Conservation (phyloP, 2,888 invertebrate genomes). For the Alentia gelatinosa region DNA sequence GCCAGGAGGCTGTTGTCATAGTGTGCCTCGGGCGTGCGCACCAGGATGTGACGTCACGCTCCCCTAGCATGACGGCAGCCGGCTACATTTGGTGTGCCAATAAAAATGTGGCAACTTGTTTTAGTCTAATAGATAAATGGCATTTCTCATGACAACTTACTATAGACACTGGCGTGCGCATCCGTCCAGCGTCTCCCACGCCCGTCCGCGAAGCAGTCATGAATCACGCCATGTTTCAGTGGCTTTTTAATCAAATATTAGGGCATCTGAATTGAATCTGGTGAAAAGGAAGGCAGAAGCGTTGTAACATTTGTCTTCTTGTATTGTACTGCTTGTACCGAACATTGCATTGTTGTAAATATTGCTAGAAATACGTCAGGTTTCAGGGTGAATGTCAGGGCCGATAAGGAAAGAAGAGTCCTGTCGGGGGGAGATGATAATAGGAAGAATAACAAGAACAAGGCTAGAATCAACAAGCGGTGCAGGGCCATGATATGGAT, state of each 20-base stretch:
- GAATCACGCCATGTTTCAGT: background rate
- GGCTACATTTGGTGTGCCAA: background rate
- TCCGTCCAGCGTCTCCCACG: background rate
- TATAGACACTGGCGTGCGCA: background rate
- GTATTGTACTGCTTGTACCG: no score
- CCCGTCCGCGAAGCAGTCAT: background rate
- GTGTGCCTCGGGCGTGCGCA: background rate
- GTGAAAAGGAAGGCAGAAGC: background rate
- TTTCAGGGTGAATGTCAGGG: no score
- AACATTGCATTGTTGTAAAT: no score
- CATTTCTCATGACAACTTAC: background rate
- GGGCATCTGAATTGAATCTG: background rate
- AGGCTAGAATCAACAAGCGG: no score
- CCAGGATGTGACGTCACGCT: slow-evolving; percentile 23
- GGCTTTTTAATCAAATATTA: background rate
- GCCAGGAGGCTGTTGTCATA: background rate
- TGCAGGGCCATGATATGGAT: no score
- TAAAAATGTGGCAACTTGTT: slow-evolving; percentile 16
- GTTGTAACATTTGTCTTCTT: no score
- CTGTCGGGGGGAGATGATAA: no score
- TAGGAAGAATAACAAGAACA: no score
- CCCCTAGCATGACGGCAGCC: background rate
- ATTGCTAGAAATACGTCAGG: no score
- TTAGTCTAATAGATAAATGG: background rate
- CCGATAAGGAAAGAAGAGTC: no score